These are phyloP conservation scores for Uloborus plumipes DNA, from an alignment of 2,888 invertebrate genomes.

Conservation along the genomic window DNA sequence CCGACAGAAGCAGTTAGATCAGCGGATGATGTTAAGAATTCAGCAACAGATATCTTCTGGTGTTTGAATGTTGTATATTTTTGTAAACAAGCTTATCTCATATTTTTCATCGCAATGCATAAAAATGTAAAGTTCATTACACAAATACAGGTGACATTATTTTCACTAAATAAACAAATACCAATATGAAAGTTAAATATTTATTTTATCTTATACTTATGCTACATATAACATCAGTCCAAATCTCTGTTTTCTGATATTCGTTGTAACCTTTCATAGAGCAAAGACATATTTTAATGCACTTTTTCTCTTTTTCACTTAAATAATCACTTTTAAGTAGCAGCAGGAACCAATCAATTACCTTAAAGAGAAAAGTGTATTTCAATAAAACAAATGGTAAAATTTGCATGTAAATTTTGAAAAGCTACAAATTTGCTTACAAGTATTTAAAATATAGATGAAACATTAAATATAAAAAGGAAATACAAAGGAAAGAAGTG, in stretches of 20 bases:
- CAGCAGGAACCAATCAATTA: slow-evolving; percentile 38
- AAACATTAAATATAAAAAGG: no score
- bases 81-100: no score
- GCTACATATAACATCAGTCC: slow-evolving; percentile 45
- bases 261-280: slow-evolving; percentile 20
- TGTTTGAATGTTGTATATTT: slow-evolving; percentile 64
- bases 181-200: no score
- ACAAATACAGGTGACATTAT: no score
- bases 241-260: slow-evolving; percentile 36
- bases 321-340: slow-evolving; percentile 29
- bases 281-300: slow-evolving; percentile 41
- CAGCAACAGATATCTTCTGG: slow-evolving; percentile 81
- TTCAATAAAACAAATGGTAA: no score
- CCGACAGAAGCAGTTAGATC: slow-evolving; percentile 79
- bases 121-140: no score
- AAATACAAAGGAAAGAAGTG: no score
- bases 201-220: slow-evolving; percentile 30
- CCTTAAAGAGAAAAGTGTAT: slow-evolving; percentile 3
- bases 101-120: no score
- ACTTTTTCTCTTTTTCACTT: slow-evolving; percentile 38
- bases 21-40: slow-evolving; percentile 79
- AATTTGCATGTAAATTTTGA: no score
- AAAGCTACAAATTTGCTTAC: no score
- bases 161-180: no score
- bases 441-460: no score